Evolutionary conservation across 2,797 vertebrate genomes (phyloP), one percentile per base, ranked within the genome.

Genomic region (Arctocebus calabarensis): DNA sequence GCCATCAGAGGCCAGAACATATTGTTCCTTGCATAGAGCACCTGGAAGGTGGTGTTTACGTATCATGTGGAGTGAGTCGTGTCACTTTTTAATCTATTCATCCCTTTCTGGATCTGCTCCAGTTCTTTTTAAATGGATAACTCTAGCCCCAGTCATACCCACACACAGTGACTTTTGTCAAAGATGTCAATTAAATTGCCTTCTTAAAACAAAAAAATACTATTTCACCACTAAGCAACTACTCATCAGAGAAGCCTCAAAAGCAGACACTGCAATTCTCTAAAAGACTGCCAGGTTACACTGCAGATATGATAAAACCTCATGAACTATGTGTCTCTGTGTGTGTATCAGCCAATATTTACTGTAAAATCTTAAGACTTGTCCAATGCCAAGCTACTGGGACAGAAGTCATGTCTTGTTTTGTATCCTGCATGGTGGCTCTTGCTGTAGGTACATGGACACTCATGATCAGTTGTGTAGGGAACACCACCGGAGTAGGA

Each of bases 291-390:
- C 59, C 73, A 73, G 75, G 61, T 85, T 66, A 43, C 22, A 22
- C 75, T 90, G 90, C 82, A 82, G 92, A 93, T 91, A 90, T 75
- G 52, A 29, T 91, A 62, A 95, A 78, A 61, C 29, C 23, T 90
- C 91, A 34, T 0, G 57, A 88, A 7, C 62, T 32, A 23, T 55
- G 55, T 59, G 66, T 43, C 75, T 94, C 59, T 87, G 59, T 90
- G 55, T 92, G 62, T 75, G 59, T 75, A 70, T 32, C 78, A 91
- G 78, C 66, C 61, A 61, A 62, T 84, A 70, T 96, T 84, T 82
- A 68, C 75, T 48, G 7, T 82, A 71, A 94, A 92, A 78, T 83
- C 91, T 77, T 84, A 32, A 84, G 90, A 40, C 48, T 32, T 20
- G 16, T 57, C 19, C 74, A 84, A 90, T 70, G 32, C 62, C 57